Base-by-base conservation (phyloP, 2,888 invertebrate genomes). In the Epirrhoe alternata region DNA sequence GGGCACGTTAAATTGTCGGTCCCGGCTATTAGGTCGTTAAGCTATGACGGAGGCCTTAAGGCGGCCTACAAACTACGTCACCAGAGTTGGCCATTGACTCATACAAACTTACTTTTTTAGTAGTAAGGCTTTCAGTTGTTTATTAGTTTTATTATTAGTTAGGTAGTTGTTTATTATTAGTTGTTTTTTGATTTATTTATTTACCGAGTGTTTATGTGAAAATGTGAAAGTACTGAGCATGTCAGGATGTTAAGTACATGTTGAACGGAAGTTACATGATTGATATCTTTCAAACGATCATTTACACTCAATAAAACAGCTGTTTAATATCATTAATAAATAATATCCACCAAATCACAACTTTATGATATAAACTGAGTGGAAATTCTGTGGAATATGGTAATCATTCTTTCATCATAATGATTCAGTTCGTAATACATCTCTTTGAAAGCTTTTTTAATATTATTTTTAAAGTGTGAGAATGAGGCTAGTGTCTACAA, bases 381-480 rank as follows among this genome's bases (percentile, higher is more conserved):
- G 42, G n/a, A 42, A 60, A 45, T 45, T 53, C 16, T 52, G 58
- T 60, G 42, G n/a, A 42, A 60, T 52, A 12, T 62, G 58, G 58
- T 58, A 33, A 58, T 64, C 47, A 64, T 51, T 63, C 56, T 51
- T 51, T 58, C 53, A 56, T 64, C 56, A 56, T 42, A 52, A 52
- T 56, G 45, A 42, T 24, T 60, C n/a, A 12, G 56, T 24, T 49
- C 38, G 55, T 53, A 57, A 61, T 61, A 14, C 17, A 17, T 30
- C 38, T 57, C 35, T 53, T 63, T 59, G 52, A 63, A 63, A 42
- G 45, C 53, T 57, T 62, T 16, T 49, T 10, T 52, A 63, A 51
- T 57, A 63, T 49, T 31, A 57, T 65, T 50, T 65, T 69, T 66
- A 66, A 61, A 64, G 64, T 49, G 51, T 52, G 56, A 65, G 42